Evolutionary conservation across 2,888 invertebrate species (phyloP).

Genomic region (Hyppa rectilinea): DNA sequence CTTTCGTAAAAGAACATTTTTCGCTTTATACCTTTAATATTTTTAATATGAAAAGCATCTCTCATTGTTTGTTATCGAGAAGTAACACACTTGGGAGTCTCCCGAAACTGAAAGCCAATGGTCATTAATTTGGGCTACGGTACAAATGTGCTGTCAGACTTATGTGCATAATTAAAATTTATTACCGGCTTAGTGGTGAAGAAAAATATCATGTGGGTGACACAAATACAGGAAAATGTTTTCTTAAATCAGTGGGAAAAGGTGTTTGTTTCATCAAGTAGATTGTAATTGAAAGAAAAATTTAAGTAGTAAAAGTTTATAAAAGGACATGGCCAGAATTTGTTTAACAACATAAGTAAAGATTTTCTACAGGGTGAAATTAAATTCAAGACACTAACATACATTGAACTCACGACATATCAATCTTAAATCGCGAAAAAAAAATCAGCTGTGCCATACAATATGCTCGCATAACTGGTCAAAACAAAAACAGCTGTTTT

Average conservation of each 20-base stretch:
- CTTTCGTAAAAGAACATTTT: neutral
- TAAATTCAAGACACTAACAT: no score
- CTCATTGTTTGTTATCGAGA: conserved; percentile 45
- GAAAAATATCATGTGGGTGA: conserved; percentile 45
- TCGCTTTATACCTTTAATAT: neutral
- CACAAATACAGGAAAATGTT: conserved; percentile 22
- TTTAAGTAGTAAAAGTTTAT: neutral
- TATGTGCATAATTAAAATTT: conserved; percentile 57
- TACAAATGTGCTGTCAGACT: conserved; percentile 54
- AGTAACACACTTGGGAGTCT: conserved; percentile 42
- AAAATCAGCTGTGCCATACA: no score
- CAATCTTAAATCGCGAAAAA: no score
- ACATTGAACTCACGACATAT: no score
- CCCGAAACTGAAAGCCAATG: conserved; percentile 50
- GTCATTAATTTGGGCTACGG: conserved; percentile 48
- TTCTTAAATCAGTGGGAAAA: neutral
- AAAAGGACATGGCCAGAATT: no score
- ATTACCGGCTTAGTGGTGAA: conserved; percentile 44
- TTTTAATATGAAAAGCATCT: conserved; percentile 15
- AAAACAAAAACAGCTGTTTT: no score
- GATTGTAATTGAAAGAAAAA: neutral
- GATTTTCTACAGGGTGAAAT: no score
- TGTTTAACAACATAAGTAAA: no score
- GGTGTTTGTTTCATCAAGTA: neutral
- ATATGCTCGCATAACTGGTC: no score